phyloP scores from a whole-genome alignment of 2,797 vertebrate species.

The Erpetoichthys calabaricus region DNA sequence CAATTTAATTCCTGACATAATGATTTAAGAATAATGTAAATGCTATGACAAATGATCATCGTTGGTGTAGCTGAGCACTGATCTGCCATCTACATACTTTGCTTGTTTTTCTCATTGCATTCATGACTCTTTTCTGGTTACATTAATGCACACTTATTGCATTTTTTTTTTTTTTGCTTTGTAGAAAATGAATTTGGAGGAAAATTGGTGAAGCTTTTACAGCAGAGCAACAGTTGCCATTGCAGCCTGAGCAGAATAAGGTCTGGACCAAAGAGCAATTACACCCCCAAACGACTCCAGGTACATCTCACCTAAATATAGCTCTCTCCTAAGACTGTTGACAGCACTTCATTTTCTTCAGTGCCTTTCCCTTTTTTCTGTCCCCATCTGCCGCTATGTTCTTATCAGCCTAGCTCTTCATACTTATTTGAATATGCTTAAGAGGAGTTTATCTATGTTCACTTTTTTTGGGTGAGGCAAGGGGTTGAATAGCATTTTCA shows the following conservation, averaged over 20 bases:
- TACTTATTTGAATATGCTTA: slow-evolving; percentile 41
- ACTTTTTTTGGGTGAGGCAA: slow-evolving; percentile 38
- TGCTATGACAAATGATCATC: no score
- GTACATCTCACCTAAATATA: slow-evolving; percentile 48
- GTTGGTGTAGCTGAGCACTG: no score
- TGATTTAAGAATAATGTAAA: no score
- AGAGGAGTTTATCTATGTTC: slow-evolving; percentile 30
- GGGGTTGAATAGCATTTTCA: slow-evolving; percentile 19
- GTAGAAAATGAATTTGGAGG: slow-evolving; percentile 53
- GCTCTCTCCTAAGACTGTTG: slow-evolving; percentile 20
- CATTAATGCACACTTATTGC: no score
- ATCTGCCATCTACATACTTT: no score
- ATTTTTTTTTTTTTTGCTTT: no score
- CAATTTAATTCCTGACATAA: no score
- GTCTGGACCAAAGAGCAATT: slow-evolving; percentile 58
- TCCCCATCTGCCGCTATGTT: slow-evolving; percentile 29
- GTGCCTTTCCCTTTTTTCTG: slow-evolving; percentile 20
- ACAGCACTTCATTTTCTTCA: slow-evolving; percentile 25
- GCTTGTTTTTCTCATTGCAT: no score
- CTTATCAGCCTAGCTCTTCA: slow-evolving; percentile 34
- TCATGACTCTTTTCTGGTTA: no score
- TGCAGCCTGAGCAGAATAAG: slow-evolving; percentile 43
- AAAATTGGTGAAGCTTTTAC: slow-evolving; percentile 56
- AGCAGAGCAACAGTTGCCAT: slow-evolving; percentile 38
- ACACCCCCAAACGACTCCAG: slow-evolving; percentile 58